Evolutionary conservation across 1,140 invertebrate genomes (phyloP), one percentile per base, ranked within the genome.

Genomic region (Solen grandis): DNA sequence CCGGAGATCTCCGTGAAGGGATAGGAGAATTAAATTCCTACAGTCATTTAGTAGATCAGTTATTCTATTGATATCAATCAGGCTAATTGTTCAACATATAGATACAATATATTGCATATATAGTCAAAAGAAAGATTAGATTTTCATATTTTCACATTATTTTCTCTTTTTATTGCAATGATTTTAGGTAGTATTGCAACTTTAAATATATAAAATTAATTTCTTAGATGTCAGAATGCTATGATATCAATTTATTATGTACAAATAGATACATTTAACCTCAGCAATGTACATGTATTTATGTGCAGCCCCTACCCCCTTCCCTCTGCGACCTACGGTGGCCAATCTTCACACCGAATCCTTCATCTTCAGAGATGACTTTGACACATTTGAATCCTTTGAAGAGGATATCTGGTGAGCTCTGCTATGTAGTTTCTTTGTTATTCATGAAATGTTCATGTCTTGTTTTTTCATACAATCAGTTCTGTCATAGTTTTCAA

Each of bases 341-440:
- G 87, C 89, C 22, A 82, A 83, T 14, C 60, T 91, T 4, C 85
- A 92, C 65, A 84, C 89, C 50, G 82, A 90, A 36, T 85, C 86
- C 13, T 72, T 92, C 5, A 85, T 93, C 10, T 84, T 93, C 5
- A 87, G 92, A 74, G 92, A 93, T 81, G 91, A 92, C 80, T 93
- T 93, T 89, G 92, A 92, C 74, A 86, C 88, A 10, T 76, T 84
- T 29, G 75, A 85, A 70, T 60, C 35, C 2, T 84, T 84, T 31
- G 25, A 46, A 33, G 74, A 63, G 5, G 77, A 86, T n/a, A 57
- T 90, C 10, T 92, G 91, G 91, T 91, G 80, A 86, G 82, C 63
- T 76, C 19, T n/a, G n/a, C n/a, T n/a, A n/a, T n/a, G n/a, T n/a
- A n/a, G n/a, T n/a, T n/a, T n/a, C n/a, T n/a, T n/a, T n/a, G n/a